Conservation (phyloP, 2,113 vertebrate genomes). For the Colinus virginianus region DNA sequence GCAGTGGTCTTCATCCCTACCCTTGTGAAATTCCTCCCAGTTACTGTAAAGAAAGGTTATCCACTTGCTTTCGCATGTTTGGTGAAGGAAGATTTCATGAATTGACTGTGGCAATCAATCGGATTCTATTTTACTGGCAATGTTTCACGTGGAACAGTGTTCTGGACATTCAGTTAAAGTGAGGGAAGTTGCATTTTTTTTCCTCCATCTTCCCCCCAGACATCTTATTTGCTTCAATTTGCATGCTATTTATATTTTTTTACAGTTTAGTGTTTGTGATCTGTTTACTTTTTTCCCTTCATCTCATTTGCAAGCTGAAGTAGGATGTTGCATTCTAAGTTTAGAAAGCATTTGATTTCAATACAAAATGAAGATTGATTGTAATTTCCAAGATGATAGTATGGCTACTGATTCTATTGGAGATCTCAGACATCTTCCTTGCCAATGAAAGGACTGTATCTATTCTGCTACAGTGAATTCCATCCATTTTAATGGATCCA, state of each 20-base stretch:
- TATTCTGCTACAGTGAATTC: background rate
- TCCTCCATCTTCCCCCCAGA: background rate
- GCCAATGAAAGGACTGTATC: background rate
- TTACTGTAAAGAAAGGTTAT: background rate
- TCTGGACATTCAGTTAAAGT: background rate
- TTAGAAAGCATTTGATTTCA: conserved; percentile 34
- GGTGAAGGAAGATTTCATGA: background rate
- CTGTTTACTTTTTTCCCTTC: conserved; percentile 26
- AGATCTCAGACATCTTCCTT: background rate
- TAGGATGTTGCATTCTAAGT: conserved; percentile 22
- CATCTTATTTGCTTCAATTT: conserved; percentile 9
- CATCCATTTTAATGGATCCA: background rate
- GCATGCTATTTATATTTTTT: background rate
- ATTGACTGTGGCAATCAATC: conserved; percentile 24
- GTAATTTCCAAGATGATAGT: background rate
- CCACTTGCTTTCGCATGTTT: background rate
- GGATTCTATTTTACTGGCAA: background rate
- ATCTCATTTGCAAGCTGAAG: conserved; percentile 23
- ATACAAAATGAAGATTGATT: background rate
- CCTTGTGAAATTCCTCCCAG: rapidly evolving
- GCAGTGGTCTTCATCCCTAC: background rate
- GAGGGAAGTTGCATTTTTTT: background rate
- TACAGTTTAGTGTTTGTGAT: conserved; percentile 26
- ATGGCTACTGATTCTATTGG: background rate
- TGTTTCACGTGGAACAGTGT: conserved; percentile 4